Conservation (phyloP, 1,140 invertebrate genomes). For the Megalopta genalis region DNA sequence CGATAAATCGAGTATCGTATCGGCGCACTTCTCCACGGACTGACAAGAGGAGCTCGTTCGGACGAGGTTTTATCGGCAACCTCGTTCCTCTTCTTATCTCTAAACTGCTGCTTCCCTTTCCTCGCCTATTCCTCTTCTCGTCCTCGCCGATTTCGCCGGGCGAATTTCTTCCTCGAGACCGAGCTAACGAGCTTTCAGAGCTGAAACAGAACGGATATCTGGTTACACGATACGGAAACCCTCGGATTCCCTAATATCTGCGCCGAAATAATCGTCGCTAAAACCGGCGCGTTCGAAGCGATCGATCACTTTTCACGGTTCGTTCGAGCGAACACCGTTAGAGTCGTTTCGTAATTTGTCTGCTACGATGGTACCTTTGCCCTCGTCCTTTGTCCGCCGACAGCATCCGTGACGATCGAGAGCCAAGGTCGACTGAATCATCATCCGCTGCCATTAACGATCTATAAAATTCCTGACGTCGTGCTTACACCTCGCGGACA, state of each 20-base stretch:
- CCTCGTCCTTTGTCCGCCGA: conserved; percentile 25
- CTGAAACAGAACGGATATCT: too few species aligned
- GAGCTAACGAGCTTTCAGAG: too few species aligned
- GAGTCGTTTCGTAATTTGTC: neutral
- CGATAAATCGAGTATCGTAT: conserved; percentile 24
- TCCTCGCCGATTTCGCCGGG: too few species aligned
- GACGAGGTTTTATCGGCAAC: conserved; percentile 7
- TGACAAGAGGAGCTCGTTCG: neutral
- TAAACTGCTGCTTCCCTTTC: neutral
- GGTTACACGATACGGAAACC: too few species aligned
- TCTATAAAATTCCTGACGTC: conserved; percentile 51
- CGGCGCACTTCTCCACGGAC: neutral
- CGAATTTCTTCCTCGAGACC: too few species aligned
- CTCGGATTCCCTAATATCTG: too few species aligned
- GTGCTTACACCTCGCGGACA: neutral
- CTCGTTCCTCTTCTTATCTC: conserved; percentile 11
- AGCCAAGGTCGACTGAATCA: conserved; percentile 55
- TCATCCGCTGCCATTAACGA: conserved; percentile 52
- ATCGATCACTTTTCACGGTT: neutral
- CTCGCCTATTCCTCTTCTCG: neutral
- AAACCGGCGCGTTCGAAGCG: too few species aligned
- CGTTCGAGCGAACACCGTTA: neutral
- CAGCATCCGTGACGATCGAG: neutral
- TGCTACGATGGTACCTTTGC: neutral
- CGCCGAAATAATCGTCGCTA: too few species aligned